Conservation (phyloP, 1,140 invertebrate genomes). For the Parasteatoda tepidariorum region DNA sequence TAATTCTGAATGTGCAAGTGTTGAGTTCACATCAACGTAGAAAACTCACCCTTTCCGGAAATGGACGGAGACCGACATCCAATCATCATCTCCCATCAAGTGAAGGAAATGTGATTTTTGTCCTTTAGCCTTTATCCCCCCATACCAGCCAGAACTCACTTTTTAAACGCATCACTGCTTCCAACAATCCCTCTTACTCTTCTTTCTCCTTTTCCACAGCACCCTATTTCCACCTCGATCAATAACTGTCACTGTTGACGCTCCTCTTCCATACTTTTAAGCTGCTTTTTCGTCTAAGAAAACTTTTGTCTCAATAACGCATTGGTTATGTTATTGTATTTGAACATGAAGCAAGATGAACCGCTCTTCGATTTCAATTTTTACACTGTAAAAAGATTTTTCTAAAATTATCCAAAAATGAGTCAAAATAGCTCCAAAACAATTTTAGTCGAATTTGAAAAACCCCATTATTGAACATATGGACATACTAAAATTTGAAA, state of each 20-base stretch:
- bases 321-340: too few relatives aligned
- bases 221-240: neutral
- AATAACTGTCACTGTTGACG: neutral
- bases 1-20: too few relatives aligned
- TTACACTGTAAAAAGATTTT: too few relatives aligned
- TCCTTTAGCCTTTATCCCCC: neutral
- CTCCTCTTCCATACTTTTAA: neutral
- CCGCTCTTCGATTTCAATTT: too few relatives aligned
- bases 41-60: neutral
- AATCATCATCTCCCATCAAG: constrained; percentile 23
- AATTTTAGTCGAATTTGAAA: too few relatives aligned
- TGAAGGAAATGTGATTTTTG: constrained; percentile 18
- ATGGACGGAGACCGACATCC: neutral
- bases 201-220: neutral
- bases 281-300: neutral
- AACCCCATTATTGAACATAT: too few relatives aligned
- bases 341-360: too few relatives aligned
- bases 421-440: too few relatives aligned
- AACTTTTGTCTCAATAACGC: too few relatives aligned
- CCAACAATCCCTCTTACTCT: neutral
- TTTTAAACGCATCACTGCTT: constrained; percentile 36
- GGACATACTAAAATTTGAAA: too few relatives aligned
- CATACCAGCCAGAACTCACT: neutral
- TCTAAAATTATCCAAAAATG: too few relatives aligned
- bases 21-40: too few relatives aligned